Conservation (phyloP, 2,888 invertebrate species). For the Tiphia femorata region DNA sequence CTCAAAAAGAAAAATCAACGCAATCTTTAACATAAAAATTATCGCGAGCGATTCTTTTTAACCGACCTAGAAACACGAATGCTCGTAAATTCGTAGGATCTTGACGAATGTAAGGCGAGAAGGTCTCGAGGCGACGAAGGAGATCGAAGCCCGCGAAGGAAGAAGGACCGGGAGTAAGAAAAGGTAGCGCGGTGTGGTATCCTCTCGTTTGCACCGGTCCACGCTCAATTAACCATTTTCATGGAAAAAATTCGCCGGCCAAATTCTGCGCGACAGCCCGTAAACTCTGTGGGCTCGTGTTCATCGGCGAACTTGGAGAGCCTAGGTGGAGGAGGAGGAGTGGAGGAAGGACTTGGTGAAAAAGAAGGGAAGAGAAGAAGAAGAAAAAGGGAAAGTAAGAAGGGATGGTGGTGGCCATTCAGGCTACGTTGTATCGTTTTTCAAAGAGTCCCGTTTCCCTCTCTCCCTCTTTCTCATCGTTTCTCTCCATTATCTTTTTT, state of each 20-base stretch:
- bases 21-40: too few relatives aligned
- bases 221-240: constrained; percentile 64
- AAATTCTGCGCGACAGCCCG: constrained; percentile 67
- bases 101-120: constrained; percentile 28
- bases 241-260: constrained; percentile 56
- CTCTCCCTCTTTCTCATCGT: constrained; percentile 17
- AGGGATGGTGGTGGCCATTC: constrained; percentile 41
- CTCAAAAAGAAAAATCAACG: too few relatives aligned
- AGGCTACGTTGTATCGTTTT: constrained; percentile 60
- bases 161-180: neutral
- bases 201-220: constrained; percentile 50
- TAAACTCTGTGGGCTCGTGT: constrained; percentile 62
- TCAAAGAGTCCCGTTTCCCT: constrained; percentile 55
- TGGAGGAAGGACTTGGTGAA: constrained; percentile 19
- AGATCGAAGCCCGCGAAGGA: constrained; percentile 1
- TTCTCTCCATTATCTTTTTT: constrained; percentile 25
- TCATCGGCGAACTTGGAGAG: constrained; percentile 40
- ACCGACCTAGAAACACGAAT: too few relatives aligned
- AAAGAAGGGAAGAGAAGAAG: constrained; percentile 16
- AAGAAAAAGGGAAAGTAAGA: constrained; percentile 24
- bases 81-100: constrained; percentile 11
- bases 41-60: too few relatives aligned
- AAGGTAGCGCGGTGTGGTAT: constrained; percentile 36
- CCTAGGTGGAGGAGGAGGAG: constrained; percentile 6
- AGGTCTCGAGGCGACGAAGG: constrained; percentile 10